A percentile compares a stretch with the other conserved stretches of the same genome.
Evolutionary conservation across 2,888 invertebrate species (phyloP).

Genomic region (Drosophila aldrichi): DNA sequence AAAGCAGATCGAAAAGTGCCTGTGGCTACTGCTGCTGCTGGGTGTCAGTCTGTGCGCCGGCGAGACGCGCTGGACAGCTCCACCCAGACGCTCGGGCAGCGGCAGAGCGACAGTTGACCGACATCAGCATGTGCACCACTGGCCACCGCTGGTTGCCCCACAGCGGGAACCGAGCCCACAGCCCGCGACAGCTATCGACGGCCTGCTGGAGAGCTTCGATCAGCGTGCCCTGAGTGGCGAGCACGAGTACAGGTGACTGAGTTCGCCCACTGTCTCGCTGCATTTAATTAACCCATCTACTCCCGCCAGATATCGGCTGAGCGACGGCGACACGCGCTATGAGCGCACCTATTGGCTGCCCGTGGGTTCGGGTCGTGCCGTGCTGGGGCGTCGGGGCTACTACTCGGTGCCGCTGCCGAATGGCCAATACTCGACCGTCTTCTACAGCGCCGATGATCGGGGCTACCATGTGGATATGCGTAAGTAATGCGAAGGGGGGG

Average conservation of each 20-base stretch:
- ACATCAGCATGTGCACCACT: conserved; percentile 47
- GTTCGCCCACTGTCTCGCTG: background rate
- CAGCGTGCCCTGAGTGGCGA: conserved; percentile 65
- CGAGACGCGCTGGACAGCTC: background rate
- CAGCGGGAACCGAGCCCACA: background rate
- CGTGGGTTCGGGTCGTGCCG: conserved; percentile 48
- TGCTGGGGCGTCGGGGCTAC: conserved; percentile 79
- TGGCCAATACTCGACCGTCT: conserved; percentile 72
- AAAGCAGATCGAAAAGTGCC: conserved; percentile 17
- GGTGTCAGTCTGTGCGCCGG: background rate
- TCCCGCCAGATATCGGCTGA: conserved; percentile 70
- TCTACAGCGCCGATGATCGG: conserved; percentile 81
- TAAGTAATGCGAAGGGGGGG: conserved; percentile 25
- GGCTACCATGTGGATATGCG: conserved; percentile 79
- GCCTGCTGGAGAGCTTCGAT: conserved; percentile 68
- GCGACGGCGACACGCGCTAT: conserved; percentile 81
- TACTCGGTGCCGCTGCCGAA: conserved; percentile 80
- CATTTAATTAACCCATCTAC: background rate
- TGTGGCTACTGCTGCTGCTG: background rate
- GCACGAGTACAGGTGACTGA: conserved; percentile 70
- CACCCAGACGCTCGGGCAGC: conserved; percentile 22
- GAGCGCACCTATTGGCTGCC: conserved; percentile 78
- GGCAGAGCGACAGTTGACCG: conserved; percentile 24
- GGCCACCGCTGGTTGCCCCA: conserved; percentile 52
- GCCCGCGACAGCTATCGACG: background rate